Conservation (phyloP, 2,797 vertebrate species). For the Phoebastria nigripes region DNA sequence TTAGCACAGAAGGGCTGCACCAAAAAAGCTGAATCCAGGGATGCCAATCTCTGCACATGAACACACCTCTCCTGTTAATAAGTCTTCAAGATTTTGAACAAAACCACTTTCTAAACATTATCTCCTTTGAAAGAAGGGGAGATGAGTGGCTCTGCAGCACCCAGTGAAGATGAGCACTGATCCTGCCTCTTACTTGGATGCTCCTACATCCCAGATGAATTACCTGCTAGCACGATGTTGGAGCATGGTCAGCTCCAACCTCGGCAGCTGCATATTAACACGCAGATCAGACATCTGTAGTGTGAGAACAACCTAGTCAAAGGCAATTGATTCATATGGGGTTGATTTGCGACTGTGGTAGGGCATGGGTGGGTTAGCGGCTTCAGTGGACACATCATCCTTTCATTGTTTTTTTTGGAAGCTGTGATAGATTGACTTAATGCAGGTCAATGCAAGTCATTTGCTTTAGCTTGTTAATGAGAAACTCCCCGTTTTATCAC, state of each 20-base stretch:
- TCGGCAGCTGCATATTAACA: not conserved
- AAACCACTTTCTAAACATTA: not conserved
- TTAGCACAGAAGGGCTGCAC: not conserved
- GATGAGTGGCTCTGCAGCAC: not conserved
- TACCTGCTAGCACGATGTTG: accelerated
- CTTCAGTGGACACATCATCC: not conserved
- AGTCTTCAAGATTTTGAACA: not conserved
- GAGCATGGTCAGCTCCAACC: not conserved
- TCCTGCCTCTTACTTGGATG: not conserved
- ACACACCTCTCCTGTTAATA: not conserved
- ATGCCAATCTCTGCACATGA: not conserved
- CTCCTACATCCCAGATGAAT: not conserved
- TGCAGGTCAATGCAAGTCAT: not conserved
- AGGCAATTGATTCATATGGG: accelerated
- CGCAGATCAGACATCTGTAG: accelerated
- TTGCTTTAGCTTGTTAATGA: not conserved
- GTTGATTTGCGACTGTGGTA: too few species aligned
- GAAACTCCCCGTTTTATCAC: not conserved
- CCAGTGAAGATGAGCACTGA: not conserved
- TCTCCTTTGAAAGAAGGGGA: not conserved
- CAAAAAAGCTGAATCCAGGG: not conserved
- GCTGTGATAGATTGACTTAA: not conserved
- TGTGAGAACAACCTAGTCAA: not conserved
- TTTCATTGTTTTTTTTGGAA: not conserved
- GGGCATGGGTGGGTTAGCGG: not conserved